A percentile compares a stretch with the other conserved stretches of the same genome.
These are phyloP conservation scores for Rhea americana DNA, from an alignment of 2,113 vertebrate species.

Conservation along the genomic window DNA sequence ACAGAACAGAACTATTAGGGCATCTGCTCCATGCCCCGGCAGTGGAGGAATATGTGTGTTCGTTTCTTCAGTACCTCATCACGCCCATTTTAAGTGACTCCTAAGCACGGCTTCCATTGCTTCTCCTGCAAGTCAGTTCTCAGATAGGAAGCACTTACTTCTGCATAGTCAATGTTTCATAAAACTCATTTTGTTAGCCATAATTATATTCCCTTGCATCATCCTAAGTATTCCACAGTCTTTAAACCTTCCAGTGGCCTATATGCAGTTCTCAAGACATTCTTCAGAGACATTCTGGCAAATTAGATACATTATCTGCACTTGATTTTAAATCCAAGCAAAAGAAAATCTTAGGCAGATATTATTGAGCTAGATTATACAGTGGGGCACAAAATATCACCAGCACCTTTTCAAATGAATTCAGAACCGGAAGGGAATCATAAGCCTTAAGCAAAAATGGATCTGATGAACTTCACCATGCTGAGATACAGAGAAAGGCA, in stretches of 20 bases:
- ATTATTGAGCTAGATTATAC: not conserved
- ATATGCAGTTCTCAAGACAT: not conserved
- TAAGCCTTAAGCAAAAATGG: not conserved
- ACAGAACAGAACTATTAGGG: not conserved
- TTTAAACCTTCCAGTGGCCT: not conserved
- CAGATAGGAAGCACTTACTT: not conserved
- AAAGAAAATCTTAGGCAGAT: not conserved
- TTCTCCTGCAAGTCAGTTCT: not conserved
- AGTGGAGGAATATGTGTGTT: not conserved
- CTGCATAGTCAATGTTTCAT: not conserved
- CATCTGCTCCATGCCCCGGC: fast-evolving
- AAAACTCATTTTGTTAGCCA: not conserved
- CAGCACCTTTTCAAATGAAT: not conserved
- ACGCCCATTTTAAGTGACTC: not conserved
- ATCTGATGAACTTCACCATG: not conserved
- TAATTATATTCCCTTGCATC: not conserved
- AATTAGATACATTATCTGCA: not conserved
- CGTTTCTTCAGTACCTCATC: not conserved
- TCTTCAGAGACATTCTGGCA: not conserved
- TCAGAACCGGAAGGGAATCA: not conserved
- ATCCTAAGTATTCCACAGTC: not conserved
- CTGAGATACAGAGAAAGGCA: not conserved
- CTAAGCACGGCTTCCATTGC: not conserved
- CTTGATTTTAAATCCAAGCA: not conserved
- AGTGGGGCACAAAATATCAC: not conserved